Evolutionary conservation across 2,797 vertebrate species (phyloP).

Genomic region (Ara ararauna): DNA sequence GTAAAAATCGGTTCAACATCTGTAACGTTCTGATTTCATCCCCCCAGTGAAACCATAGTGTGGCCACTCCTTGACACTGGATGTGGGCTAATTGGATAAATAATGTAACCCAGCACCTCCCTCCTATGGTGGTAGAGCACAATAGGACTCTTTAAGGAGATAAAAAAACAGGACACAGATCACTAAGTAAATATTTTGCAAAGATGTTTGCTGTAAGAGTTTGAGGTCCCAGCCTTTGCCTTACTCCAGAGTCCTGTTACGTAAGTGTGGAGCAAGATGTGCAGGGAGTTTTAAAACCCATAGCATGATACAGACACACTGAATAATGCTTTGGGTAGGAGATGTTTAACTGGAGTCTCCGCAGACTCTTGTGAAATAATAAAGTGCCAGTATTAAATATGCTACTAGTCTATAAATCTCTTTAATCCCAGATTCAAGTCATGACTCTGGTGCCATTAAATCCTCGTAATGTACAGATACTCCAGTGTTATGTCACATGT

Average conservation of each 20-base stretch:
- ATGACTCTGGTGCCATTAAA: neutral
- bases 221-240: neutral
- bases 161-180: neutral
- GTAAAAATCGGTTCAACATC: neutral
- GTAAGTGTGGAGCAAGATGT: neutral
- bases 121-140: neutral
- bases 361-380: neutral
- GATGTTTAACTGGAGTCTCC: neutral
- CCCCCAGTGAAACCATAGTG: neutral
- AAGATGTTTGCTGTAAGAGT: neutral
- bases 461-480: neutral
- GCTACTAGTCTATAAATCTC: neutral
- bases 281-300: fast-evolving
- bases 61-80: neutral
- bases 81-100: neutral
- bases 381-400: neutral
- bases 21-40: neutral
- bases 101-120: constrained; percentile 13
- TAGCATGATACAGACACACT: neutral
- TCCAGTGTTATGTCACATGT: neutral
- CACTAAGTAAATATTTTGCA: constrained; percentile 37
- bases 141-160: neutral
- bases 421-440: neutral
- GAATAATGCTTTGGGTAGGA: neutral
- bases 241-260: neutral